Evolutionary conservation across 2,797 vertebrate genomes (phyloP).

Genomic region (Poecilia picta): DNA sequence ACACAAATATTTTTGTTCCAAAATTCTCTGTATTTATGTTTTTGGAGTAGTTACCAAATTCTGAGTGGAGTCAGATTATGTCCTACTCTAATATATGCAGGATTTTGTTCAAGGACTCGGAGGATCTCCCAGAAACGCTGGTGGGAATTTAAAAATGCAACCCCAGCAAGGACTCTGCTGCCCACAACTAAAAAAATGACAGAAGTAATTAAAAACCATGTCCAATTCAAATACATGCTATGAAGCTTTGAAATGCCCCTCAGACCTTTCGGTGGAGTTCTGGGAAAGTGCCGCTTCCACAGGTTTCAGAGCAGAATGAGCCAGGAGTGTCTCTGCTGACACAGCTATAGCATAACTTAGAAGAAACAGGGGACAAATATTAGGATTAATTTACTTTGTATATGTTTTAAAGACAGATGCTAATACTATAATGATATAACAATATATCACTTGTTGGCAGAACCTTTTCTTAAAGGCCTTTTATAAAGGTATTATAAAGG

Average conservation of each 20-base stretch:
- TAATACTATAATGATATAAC: neutral
- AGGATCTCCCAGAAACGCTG: conserved; percentile 47
- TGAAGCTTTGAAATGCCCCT: conserved; percentile 59
- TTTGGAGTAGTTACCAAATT: conserved; percentile 18
- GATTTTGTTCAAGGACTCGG: conserved; percentile 41
- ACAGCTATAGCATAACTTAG: conserved; percentile 1
- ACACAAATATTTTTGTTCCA: neutral
- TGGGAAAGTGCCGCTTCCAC: conserved; percentile 71
- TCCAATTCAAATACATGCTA: conserved; percentile 77
- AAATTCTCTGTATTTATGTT: conserved; percentile 10
- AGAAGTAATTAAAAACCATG: conserved; percentile 83
- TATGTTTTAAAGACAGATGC: neutral
- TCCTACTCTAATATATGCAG: conserved; percentile 50
- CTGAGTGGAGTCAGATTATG: conserved; percentile 14
- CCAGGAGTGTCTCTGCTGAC: conserved; percentile 31
- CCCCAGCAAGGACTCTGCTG: conserved; percentile 69
- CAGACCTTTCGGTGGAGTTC: conserved; percentile 39
- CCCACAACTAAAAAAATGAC: conserved; percentile 76
- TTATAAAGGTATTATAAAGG: too few relatives aligned
- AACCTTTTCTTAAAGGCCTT: neutral
- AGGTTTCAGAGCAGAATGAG: conserved; percentile 65
- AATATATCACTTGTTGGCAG: neutral
- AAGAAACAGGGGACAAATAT: neutral
- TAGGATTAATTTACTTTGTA: neutral
- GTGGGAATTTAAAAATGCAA: conserved; percentile 70